Evolutionary conservation across 1,140 invertebrate species (phyloP).

Genomic region (Microplitis mediator): DNA sequence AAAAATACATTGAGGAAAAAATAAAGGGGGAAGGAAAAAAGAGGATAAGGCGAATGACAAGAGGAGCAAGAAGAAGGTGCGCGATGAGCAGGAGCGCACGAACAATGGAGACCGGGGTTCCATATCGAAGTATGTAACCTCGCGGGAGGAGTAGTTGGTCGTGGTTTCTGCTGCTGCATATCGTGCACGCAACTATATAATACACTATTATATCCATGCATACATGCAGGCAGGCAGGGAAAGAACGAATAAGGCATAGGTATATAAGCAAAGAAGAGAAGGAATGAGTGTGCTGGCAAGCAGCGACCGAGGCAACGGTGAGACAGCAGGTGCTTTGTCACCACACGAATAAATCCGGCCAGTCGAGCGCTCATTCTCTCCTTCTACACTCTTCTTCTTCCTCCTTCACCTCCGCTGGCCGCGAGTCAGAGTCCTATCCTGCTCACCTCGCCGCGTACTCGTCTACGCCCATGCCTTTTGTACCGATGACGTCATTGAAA

Average conservation of each 20-base stretch:
- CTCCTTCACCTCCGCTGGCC: slow-evolving; percentile 41
- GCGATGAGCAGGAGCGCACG: slow-evolving; percentile 31
- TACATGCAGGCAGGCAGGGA: background rate
- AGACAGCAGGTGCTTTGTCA: slow-evolving; percentile 63
- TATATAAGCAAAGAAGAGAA: slow-evolving; percentile 12
- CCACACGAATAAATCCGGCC: slow-evolving; percentile 57
- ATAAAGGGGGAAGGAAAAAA: slow-evolving; percentile 1
- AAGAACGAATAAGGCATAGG: slow-evolving; percentile 14
- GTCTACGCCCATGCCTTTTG: slow-evolving; percentile 45
- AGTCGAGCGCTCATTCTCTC: slow-evolving; percentile 41
- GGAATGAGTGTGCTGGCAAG: slow-evolving; percentile 25
- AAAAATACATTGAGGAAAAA: background rate
- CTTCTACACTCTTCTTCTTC: slow-evolving; percentile 32
- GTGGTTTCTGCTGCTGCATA: slow-evolving; percentile 8
- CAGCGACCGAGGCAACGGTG: slow-evolving; percentile 43
- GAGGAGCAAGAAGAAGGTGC: slow-evolving; percentile 29
- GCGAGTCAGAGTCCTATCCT: too few relatives aligned
- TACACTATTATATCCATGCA: too few relatives aligned
- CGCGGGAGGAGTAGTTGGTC: slow-evolving; percentile 8
- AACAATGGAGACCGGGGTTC: slow-evolving; percentile 40
- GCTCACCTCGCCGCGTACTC: slow-evolving; percentile 33
- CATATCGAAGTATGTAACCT: slow-evolving; percentile 36
- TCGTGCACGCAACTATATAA: background rate
- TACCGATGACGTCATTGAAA: slow-evolving; percentile 52
- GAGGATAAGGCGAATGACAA: background rate